phyloP scores from a whole-genome alignment of 53 echinoderm and acorn worm species.

The Paelopatides confundens region DNA sequence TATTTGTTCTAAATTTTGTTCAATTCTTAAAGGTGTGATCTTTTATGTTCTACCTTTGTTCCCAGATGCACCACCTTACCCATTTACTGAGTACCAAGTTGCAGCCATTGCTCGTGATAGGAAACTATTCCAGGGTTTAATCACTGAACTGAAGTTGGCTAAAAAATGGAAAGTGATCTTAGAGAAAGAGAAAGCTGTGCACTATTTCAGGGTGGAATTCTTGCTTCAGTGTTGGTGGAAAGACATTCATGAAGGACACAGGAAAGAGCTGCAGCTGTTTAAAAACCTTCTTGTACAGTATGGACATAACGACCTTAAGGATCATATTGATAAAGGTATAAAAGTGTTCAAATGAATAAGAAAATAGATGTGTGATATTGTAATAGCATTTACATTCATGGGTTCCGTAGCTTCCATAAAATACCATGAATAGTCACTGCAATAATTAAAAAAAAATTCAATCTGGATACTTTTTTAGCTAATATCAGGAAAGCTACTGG shows the following conservation, averaged over 20 bases:
- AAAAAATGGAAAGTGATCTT: not conserved
- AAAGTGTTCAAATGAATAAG: too few relatives aligned
- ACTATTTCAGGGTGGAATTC: not conserved
- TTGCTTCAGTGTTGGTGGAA: not conserved
- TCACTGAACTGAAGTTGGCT: not conserved
- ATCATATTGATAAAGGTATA: conserved; percentile 32
- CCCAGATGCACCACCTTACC: not conserved
- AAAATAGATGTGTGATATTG: too few relatives aligned
- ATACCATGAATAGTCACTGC: too few relatives aligned
- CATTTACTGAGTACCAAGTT: not conserved
- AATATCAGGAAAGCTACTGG: too few relatives aligned
- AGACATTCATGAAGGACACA: not conserved
- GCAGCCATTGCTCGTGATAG: not conserved
- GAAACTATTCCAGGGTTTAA: not conserved
- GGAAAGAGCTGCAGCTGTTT: not conserved
- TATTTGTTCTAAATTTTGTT: too few relatives aligned
- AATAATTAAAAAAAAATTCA: too few relatives aligned
- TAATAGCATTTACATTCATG: too few relatives aligned
- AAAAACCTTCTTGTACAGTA: not conserved
- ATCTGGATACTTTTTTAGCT: too few relatives aligned
- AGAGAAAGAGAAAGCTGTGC: not conserved
- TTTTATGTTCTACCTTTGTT: not conserved
- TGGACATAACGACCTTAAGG: not conserved
- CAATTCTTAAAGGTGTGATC: too few relatives aligned
- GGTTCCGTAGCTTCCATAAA: too few relatives aligned